A percentile compares a stretch with the other conserved stretches of the same genome.
Conservation (phyloP, 92 coral and sea anemone species). For the Epizoanthus stellaris region DNA sequence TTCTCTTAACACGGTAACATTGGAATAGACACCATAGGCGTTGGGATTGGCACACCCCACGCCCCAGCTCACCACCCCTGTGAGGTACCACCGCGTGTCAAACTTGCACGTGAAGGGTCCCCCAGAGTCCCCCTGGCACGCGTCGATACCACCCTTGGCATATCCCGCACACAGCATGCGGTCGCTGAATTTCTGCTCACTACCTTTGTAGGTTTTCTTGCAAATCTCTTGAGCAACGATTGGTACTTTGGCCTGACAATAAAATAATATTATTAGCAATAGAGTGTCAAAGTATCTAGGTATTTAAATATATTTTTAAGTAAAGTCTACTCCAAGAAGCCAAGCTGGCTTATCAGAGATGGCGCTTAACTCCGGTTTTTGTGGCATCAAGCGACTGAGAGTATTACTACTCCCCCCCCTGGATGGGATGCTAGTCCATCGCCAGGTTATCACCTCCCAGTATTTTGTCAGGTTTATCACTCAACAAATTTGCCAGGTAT, state of each 20-base stretch:
- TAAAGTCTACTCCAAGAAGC: no score
- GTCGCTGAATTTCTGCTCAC: conserved; percentile 26
- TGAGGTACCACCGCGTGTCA: conserved; percentile 57
- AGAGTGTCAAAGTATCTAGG: no score
- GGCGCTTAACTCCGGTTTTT: no score
- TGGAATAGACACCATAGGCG: conserved; percentile 56
- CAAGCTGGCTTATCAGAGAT: no score
- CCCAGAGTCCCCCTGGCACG: conserved; percentile 64
- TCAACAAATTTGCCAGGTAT: no score
- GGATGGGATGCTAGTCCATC: no score
- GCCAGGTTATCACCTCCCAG: no score
- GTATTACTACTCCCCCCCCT: no score
- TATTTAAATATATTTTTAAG: no score
- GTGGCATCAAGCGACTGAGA: no score
- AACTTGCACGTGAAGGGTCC: conserved; percentile 57
- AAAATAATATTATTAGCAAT: no score
- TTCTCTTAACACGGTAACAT: conserved; percentile 33
- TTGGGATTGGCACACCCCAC: conserved; percentile 54
- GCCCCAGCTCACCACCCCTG: conserved; percentile 71
- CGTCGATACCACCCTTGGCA: conserved; percentile 54
- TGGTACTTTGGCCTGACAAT: conserved; percentile 39
- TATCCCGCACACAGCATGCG: conserved; percentile 63
- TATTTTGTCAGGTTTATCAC: no score
- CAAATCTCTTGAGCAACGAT: conserved; percentile 45
- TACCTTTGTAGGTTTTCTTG: conserved; percentile 39